These are phyloP conservation scores for Cichlasoma orientale DNA, from an alignment of 2,797 vertebrate genomes.

Conservation along the genomic window DNA sequence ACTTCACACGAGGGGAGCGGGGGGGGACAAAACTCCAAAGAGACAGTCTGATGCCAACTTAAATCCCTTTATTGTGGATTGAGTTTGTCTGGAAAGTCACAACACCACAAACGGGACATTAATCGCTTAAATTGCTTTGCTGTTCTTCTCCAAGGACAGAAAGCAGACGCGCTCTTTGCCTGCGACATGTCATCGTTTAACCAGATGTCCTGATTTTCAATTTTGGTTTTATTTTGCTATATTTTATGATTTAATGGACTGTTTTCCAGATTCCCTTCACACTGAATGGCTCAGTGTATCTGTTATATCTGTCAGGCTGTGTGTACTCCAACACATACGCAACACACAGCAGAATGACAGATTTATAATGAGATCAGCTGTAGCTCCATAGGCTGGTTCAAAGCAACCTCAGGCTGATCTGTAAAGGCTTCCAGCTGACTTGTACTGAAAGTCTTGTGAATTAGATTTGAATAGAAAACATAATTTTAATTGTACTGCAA, in stretches of 20 bases:
- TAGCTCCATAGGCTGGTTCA: not conserved
- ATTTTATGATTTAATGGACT: not conserved
- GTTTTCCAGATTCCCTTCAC: not conserved
- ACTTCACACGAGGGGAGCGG: not conserved
- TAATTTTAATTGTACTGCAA: too few species aligned
- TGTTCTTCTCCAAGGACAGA: not conserved
- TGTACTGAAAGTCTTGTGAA: too few species aligned
- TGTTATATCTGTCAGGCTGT: not conserved
- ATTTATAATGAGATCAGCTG: not conserved
- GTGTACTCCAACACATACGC: not conserved
- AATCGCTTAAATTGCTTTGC: not conserved
- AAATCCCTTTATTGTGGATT: slow-evolving; percentile 24
- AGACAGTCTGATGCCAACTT: slow-evolving; percentile 17
- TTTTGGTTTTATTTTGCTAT: not conserved
- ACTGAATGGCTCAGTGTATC: not conserved
- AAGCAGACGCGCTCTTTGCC: not conserved
- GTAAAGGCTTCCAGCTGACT: too few species aligned
- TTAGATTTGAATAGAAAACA: too few species aligned
- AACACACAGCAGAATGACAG: not conserved
- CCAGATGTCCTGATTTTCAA: not conserved
- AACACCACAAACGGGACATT: slow-evolving; percentile 3
- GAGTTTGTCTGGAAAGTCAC: slow-evolving; percentile 21
- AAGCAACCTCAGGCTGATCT: too few species aligned
- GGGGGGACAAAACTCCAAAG: not conserved
- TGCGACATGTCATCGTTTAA: not conserved